Conservation (phyloP, 1,140 invertebrate species). For the Harpegnathos saltator region DNA sequence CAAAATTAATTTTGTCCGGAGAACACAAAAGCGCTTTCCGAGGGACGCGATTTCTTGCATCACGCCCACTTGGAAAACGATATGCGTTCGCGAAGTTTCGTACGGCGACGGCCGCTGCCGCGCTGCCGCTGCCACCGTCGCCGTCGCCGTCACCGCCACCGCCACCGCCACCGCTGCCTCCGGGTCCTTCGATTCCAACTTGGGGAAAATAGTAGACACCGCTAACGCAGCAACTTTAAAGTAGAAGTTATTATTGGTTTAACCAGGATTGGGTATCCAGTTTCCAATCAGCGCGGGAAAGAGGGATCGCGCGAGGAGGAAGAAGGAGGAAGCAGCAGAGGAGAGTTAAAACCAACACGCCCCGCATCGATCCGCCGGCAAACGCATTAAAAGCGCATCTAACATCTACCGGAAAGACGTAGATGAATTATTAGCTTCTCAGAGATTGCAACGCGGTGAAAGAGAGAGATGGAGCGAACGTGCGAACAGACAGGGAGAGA, state of each 20-base stretch:
- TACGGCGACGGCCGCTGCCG: neutral
- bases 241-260: slow-evolving; percentile 68
- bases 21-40: slow-evolving; percentile 49
- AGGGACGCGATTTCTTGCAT: slow-evolving; percentile 53
- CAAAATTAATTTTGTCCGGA: slow-evolving; percentile 50
- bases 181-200: slow-evolving; percentile 50
- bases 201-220: slow-evolving; percentile 56
- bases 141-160: too few species aligned
- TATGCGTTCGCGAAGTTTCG: slow-evolving; percentile 55
- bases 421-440: slow-evolving; percentile 52
- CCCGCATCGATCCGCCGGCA: slow-evolving; percentile 41
- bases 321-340: too few species aligned
- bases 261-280: slow-evolving; percentile 64
- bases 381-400: slow-evolving; percentile 61
- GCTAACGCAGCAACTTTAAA: slow-evolving; percentile 63
- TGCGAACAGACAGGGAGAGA: neutral
- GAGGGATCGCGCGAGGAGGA: slow-evolving; percentile 14
- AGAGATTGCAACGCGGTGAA: slow-evolving; percentile 12
- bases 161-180: slow-evolving; percentile 4
- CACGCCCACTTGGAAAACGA: slow-evolving; percentile 55
- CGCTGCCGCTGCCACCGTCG: neutral
- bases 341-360: slow-evolving; percentile 49
- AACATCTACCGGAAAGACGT: slow-evolving; percentile 53
- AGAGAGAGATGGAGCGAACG: neutral
- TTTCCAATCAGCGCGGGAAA: slow-evolving; percentile 62